These are phyloP conservation scores for Spermophilus dauricus DNA, from an alignment of 2,113 vertebrate genomes.

Conservation along the genomic window DNA sequence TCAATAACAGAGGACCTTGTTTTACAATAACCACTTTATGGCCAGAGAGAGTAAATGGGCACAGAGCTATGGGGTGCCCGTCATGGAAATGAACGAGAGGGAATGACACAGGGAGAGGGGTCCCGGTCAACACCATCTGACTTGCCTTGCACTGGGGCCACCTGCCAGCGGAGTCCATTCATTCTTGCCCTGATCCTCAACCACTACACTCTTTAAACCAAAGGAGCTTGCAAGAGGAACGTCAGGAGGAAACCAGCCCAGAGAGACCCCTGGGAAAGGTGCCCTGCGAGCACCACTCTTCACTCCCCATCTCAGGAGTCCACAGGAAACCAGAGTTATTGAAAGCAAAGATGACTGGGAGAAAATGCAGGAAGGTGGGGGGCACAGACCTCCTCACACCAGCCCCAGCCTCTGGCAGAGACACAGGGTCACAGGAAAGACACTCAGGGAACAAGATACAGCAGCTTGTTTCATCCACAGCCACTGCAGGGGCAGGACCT, in stretches of 20 bases:
- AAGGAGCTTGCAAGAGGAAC: background rate
- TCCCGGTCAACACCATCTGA: background rate
- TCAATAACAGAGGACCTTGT: background rate
- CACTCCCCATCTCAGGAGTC: background rate
- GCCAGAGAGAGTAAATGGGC: background rate
- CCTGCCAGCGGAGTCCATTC: background rate
- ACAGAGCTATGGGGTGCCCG: background rate
- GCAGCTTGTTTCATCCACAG: background rate
- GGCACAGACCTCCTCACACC: background rate
- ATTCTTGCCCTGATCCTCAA: background rate
- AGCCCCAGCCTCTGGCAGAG: background rate
- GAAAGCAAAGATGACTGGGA: background rate
- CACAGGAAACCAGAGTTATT: background rate
- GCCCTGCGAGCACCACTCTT: background rate
- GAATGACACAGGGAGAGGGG: background rate
- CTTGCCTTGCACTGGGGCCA: background rate
- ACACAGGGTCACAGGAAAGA: background rate
- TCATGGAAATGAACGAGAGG: background rate
- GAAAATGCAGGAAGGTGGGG: background rate
- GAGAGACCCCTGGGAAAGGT: background rate
- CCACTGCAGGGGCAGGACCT: too few species aligned
- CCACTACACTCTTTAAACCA: background rate
- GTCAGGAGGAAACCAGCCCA: background rate
- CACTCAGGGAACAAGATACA: background rate
- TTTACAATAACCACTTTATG: background rate